Percentiles rank a stretch among this genome's conserved stretches.
Evolutionary conservation across 1,140 invertebrate species (phyloP).

Genomic region (Drosophila punjabiensis): DNA sequence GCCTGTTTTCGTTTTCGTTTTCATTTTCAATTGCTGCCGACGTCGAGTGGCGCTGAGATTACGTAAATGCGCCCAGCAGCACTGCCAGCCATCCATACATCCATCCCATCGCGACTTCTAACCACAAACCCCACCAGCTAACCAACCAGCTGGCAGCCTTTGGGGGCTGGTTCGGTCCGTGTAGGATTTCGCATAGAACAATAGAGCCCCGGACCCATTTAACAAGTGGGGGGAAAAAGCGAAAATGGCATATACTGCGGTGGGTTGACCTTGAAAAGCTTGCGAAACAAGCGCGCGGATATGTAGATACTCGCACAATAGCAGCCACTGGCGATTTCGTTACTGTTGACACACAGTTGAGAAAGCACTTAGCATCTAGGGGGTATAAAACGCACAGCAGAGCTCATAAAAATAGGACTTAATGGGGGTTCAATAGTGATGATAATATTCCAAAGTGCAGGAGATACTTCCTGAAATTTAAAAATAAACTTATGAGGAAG

Average conservation of each 20-base stretch:
- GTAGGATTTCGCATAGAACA: slow-evolving; percentile 57
- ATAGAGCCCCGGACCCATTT: slow-evolving; percentile 29
- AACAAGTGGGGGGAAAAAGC: slow-evolving; percentile 44
- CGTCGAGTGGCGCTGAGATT: slow-evolving; percentile 67
- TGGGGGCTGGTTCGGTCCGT: slow-evolving; percentile 40
- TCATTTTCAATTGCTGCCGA: slow-evolving; percentile 65
- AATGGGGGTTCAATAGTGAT: background rate
- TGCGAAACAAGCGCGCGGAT: slow-evolving; percentile 51
- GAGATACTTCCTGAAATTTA: background rate
- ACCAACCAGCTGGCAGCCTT: slow-evolving; percentile 25
- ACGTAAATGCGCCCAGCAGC: slow-evolving; percentile 67
- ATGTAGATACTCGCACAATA: slow-evolving; percentile 42
- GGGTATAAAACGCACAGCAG: slow-evolving; percentile 21
- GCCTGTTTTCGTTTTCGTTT: slow-evolving; percentile 46
- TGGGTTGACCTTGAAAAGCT: slow-evolving; percentile 57
- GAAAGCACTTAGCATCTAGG: slow-evolving; percentile 42
- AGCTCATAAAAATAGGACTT: background rate
- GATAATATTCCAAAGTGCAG: background rate
- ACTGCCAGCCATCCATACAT: slow-evolving; percentile 24
- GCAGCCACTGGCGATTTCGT: slow-evolving; percentile 32
- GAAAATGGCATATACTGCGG: slow-evolving; percentile 50
- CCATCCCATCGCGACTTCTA: slow-evolving; percentile 24
- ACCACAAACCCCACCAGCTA: slow-evolving; percentile 14
- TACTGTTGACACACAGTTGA: slow-evolving; percentile 54
- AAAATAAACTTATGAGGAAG: background rate